Base-by-base conservation (phyloP, 2,113 vertebrate genomes). In the Alouatta palliata region DNA sequence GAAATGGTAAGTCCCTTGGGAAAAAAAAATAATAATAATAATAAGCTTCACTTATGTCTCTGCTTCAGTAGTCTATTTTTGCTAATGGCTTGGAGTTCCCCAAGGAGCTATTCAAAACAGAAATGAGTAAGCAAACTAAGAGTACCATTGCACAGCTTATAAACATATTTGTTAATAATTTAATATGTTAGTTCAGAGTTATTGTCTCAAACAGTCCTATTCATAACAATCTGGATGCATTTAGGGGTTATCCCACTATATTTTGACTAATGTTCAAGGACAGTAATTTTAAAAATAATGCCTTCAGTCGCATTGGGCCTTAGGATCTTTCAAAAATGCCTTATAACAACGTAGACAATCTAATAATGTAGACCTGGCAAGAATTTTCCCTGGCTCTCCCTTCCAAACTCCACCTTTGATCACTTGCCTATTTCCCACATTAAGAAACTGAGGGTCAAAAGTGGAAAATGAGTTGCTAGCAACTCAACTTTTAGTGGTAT, bases 1-100 rank as follows among this genome's bases (percentile, higher is more conserved):
- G 99, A 99, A 98, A 99, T 99, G 99, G 99, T 99, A 97, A 99
- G 99, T 93, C 92, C 21, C 16, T 94, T 27, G 7, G 95, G 76
- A 32, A 96, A 97, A 54, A 71, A 97, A 93, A 97, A 58, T 64
- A 97, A 87, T 47, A 43, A 88, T 95, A 98, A 97, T 64, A 85
- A 94, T 77, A 61, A 0, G 97, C 94, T 98, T 75, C 52, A 58
- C 77, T 97, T 82, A 71, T 90, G 45, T 91, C 47, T 80, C 73
- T 83, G 92, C 95, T 79, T 45, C 47, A 43, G 49, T 80, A 45
- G 13, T 96, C 84, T 81, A 25, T 91, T 96, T 94, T 83, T 92
- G 58, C 81, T 96, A 97, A 96, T 94, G 93, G 32, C 43, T 85
- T 94, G 45, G 94, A 92, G 52, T 88, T 95, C 87, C 93, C 93